Conservation (phyloP, 2,888 invertebrate species). For the Phyto melanocephala region DNA sequence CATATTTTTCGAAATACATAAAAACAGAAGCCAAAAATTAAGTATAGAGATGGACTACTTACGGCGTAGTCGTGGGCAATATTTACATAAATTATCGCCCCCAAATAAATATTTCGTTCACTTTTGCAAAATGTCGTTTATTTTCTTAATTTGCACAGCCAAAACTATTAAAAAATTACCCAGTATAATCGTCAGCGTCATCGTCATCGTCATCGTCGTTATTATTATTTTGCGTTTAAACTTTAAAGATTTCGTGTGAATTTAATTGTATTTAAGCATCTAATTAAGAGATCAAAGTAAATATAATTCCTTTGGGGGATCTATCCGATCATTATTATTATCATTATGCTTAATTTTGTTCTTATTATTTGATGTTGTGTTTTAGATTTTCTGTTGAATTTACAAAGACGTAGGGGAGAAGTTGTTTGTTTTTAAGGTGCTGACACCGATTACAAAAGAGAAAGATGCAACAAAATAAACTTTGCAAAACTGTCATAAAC, state of each 20-base stretch:
- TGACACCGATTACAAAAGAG: constrained; percentile 7
- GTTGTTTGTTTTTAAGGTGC: neutral
- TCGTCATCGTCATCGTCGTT: constrained; percentile 52
- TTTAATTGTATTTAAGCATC: constrained; percentile 76
- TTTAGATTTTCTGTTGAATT: constrained; percentile 23
- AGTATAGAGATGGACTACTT: too few species aligned
- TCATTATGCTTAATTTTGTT: neutral
- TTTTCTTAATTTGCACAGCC: too few species aligned
- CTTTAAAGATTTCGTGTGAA: constrained; percentile 73
- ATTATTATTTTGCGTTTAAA: constrained; percentile 57
- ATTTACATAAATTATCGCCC: too few species aligned
- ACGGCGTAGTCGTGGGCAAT: too few species aligned
- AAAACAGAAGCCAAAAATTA: too few species aligned
- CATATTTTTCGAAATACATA: too few species aligned
- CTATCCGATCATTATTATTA: constrained; percentile 39
- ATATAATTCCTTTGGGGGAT: constrained; percentile 48
- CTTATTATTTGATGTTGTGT: constrained; percentile 51
- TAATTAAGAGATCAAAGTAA: constrained; percentile 77
- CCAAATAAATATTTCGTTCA: too few species aligned
- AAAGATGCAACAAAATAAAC: constrained; percentile 31
- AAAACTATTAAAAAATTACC: too few species aligned
- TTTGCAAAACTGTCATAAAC: constrained; percentile 47
- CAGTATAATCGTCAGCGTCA: too few species aligned
- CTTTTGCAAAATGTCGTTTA: too few species aligned
- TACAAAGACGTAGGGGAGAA: neutral